Evolutionary conservation across 1,140 invertebrate species (phyloP).

Genomic region (Drosophila simulans): DNA sequence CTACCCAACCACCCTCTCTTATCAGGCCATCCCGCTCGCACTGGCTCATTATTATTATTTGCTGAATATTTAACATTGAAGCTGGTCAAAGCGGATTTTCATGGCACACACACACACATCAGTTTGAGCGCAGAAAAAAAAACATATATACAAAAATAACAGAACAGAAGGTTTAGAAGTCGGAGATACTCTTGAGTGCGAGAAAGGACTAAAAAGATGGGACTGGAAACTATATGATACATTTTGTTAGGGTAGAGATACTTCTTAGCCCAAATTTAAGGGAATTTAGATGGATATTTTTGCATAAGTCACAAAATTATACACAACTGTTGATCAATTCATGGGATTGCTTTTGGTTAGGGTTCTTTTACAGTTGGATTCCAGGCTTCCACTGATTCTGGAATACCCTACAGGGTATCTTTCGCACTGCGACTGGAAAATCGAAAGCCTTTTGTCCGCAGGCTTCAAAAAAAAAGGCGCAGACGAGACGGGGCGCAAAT

Average conservation of each 20-base stretch:
- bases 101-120: conserved; percentile 20
- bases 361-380: background rate
- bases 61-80: conserved; percentile 70
- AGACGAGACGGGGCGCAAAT: conserved; percentile 10
- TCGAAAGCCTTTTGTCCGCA: conserved; percentile 12
- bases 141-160: background rate
- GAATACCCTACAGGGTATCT: conserved; percentile 3
- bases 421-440: conserved; percentile 2
- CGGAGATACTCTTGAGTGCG: conserved; percentile 10
- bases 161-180: conserved; percentile 5
- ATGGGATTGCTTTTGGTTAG: no score
- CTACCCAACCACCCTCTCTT: background rate
- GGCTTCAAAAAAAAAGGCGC: conserved; percentile 4
- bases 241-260: no score
- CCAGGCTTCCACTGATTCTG: background rate
- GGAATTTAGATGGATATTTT: no score
- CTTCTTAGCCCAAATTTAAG: no score
- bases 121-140: conserved; percentile 2
- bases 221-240: no score
- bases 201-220: background rate
- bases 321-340: no score
- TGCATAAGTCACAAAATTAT: no score
- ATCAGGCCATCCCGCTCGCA: conserved; percentile 12
- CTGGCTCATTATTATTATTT: conserved; percentile 77
- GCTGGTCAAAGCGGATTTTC: conserved; percentile 47